phyloP scores from a whole-genome alignment of 2,113 vertebrate species.

The Grantiella picta region DNA sequence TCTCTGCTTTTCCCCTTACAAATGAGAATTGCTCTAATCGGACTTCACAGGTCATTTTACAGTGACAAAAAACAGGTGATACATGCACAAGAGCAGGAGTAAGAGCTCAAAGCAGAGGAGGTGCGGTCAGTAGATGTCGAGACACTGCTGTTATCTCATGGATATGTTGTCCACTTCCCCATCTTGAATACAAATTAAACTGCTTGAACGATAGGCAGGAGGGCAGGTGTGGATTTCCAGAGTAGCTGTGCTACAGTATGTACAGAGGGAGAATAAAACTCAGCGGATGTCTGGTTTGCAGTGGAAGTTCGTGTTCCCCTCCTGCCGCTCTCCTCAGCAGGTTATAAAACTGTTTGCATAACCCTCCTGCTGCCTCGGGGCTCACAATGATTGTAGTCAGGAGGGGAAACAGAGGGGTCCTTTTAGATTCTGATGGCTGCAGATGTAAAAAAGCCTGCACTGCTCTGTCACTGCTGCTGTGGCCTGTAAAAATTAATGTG shows the following conservation, averaged over 20 bases:
- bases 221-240: not conserved
- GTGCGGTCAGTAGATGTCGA: not conserved
- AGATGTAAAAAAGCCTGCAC: accelerated
- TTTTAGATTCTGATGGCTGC: not conserved
- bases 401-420: not conserved
- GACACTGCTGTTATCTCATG: not conserved
- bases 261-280: not conserved
- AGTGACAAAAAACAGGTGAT: not conserved
- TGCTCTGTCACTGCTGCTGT: not conserved
- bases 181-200: not conserved
- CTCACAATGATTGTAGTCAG: not conserved
- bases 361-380: not conserved
- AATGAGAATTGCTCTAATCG: not conserved
- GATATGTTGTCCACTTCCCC: not conserved
- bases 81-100: not conserved
- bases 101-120: not conserved
- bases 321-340: not conserved
- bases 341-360: not conserved
- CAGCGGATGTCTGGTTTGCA: not conserved
- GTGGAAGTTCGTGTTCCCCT: accelerated
- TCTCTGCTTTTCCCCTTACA: not conserved
- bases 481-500: not conserved
- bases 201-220: not conserved
- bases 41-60: not conserved
- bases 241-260: not conserved